Base-by-base conservation (phyloP, 2,113 vertebrate species). In the Cyprinodon brontotheroides region DNA sequence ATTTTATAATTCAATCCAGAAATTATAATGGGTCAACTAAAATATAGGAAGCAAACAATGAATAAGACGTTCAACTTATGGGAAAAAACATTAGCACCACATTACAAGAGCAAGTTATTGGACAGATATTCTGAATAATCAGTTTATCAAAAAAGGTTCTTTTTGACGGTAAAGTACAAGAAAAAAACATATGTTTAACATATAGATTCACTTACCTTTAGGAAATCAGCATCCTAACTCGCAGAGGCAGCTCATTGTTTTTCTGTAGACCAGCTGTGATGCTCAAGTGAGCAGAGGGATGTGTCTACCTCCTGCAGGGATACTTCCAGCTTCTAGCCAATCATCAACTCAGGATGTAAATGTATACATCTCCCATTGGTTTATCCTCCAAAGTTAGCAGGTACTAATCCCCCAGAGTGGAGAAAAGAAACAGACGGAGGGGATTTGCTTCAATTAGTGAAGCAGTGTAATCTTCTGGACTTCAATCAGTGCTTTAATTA, bases 371-470 rank as follows among this genome's bases (percentile, higher is more conserved):
- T 74, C 77, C 64, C 10, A 88, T 84, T 89, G 86, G 91, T 57
- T 79, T 4, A 17, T 37, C n/a, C 5, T 59, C 12, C 70, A 63
- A 77, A 57, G 69, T 43, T 66, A 69, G 61, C 50, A 5, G 2
- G 20, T 37, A 17, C 15, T 86, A 84, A 85, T 72, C 80, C 37
- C 4, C 3, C 29, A 72, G 53, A 76, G 36, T 68, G 72, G 66
- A 9, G 41, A 41, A 53, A 45, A 40, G 9, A 65, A 70, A 87
- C 89, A 92, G 89, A 89, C 40, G 72, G 57, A 17, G 48, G 57
- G 77, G 86, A 86, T 88, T 91, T 87, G 38, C 60, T 59, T 37
- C 72, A 71, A 71, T 45, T 77, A 72, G 63, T 80, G 17, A 71
- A 71, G 36, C 75, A 72, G 63, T 80, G 17, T 86, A 84, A 89